Conservation (phyloP, 1,140 invertebrate genomes). For the Drosophila lacertosa region DNA sequence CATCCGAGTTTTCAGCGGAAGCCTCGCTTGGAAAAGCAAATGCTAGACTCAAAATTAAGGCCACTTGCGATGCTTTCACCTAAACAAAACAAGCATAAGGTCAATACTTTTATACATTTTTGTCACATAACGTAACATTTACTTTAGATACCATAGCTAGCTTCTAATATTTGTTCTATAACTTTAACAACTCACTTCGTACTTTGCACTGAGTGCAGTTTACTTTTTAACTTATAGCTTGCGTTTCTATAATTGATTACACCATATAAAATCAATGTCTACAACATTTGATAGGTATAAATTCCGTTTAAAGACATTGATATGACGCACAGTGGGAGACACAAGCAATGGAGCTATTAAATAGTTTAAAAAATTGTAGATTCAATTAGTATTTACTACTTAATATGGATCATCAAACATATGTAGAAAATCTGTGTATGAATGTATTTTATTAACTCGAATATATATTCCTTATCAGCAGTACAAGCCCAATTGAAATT, state of each 20-base stretch:
- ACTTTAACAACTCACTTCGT: not conserved
- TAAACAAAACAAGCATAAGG: not conserved
- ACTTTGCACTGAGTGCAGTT: not conserved
- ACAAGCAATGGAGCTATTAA: too few relatives aligned
- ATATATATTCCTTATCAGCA: too few relatives aligned
- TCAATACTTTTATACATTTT: not conserved
- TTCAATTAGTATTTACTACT: too few relatives aligned
- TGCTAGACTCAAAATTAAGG: not conserved
- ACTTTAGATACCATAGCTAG: constrained; percentile 2
- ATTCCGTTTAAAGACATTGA: not conserved
- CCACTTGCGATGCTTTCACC: not conserved
- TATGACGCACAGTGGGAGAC: not conserved
- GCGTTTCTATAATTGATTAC: constrained; percentile 11
- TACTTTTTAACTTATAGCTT: not conserved
- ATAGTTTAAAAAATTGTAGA: too few relatives aligned
- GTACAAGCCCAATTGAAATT: too few relatives aligned
- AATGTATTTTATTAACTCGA: too few relatives aligned
- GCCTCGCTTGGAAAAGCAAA: not conserved
- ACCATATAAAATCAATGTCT: constrained; percentile 2
- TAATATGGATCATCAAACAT: too few relatives aligned
- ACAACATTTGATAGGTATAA: not conserved
- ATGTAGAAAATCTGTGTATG: too few relatives aligned
- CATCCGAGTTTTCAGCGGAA: not conserved
- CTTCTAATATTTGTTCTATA: not conserved
- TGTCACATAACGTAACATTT: too few relatives aligned